Percentiles rank a stretch among this genome's conserved stretches.
These are phyloP conservation scores for Momotus momota DNA, from an alignment of 2,797 vertebrate genomes.

Conservation along the genomic window DNA sequence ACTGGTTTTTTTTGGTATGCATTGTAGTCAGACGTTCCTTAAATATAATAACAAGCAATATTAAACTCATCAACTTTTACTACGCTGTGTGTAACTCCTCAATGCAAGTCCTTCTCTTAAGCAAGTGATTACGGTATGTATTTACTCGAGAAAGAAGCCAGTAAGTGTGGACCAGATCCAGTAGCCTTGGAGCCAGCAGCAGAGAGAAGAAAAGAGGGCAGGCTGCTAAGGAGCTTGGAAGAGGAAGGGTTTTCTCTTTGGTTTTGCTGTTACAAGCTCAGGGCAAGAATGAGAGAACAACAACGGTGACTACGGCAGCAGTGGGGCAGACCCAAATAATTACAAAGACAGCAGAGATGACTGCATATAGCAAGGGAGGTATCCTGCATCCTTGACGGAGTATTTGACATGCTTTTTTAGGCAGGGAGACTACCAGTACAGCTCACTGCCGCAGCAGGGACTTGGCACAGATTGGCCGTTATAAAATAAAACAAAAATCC, in stretches of 20 bases:
- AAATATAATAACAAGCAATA: background rate
- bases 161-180: background rate
- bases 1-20: background rate
- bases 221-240: background rate
- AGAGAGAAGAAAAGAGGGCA: background rate
- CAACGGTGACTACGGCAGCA: background rate
- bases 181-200: background rate
- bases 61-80: constrained; percentile 29
- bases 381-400: background rate
- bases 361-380: background rate
- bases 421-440: background rate
- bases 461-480: background rate
- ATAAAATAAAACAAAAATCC: background rate
- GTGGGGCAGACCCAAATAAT: background rate
- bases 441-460: background rate
- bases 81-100: background rate
- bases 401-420: background rate
- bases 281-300: background rate
- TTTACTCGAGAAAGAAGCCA: constrained; percentile 33
- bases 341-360: background rate
- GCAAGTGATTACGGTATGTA: background rate
- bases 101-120: constrained; percentile 14
- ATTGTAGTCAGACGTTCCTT: background rate
- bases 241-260: background rate
- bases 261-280: background rate